A percentile compares a stretch with the other conserved stretches of the same genome.
phyloP scores from a whole-genome alignment of 2,797 vertebrate species.

The Diceros bicornis region DNA sequence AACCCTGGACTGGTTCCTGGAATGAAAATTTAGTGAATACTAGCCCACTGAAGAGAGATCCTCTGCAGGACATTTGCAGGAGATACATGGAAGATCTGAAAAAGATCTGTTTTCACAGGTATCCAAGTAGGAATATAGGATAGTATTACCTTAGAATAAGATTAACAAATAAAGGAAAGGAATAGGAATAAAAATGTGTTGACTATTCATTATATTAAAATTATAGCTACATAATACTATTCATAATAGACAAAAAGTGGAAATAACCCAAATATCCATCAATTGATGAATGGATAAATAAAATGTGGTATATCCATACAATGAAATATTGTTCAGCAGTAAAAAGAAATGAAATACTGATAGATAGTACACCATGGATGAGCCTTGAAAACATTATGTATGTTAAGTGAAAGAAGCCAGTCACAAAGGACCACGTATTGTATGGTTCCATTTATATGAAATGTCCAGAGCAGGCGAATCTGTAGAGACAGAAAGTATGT shows the following conservation, averaged over 20 bases:
- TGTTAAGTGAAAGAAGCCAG: slow-evolving; percentile 30
- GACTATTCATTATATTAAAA: slow-evolving; percentile 46
- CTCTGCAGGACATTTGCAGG: slow-evolving; percentile 92
- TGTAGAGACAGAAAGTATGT: background rate
- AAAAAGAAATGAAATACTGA: slow-evolving; percentile 57
- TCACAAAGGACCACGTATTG: background rate
- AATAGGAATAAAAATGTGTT: background rate
- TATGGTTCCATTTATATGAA: slow-evolving; percentile 38
- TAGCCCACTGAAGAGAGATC: slow-evolving; percentile 93
- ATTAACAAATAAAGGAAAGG: background rate
- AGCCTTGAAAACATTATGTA: background rate
- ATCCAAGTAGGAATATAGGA: slow-evolving; percentile 32
- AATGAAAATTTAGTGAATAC: slow-evolving; percentile 92
- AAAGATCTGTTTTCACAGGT: slow-evolving; percentile 96
- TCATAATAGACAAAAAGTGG: slow-evolving; percentile 8
- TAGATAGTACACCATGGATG: background rate
- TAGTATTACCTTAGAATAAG: background rate
- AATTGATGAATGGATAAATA: slow-evolving; percentile 40
- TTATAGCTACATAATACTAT: background rate
- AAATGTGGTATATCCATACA: background rate
- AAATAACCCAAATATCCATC: slow-evolving; percentile 18
- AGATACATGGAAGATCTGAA: slow-evolving; percentile 95
- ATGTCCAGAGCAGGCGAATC: background rate
- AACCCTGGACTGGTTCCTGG: slow-evolving; percentile 97
- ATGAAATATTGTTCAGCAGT: slow-evolving; percentile 11